Conservation (phyloP, 2,113 vertebrate species). For the Porphyrio hochstetteri region DNA sequence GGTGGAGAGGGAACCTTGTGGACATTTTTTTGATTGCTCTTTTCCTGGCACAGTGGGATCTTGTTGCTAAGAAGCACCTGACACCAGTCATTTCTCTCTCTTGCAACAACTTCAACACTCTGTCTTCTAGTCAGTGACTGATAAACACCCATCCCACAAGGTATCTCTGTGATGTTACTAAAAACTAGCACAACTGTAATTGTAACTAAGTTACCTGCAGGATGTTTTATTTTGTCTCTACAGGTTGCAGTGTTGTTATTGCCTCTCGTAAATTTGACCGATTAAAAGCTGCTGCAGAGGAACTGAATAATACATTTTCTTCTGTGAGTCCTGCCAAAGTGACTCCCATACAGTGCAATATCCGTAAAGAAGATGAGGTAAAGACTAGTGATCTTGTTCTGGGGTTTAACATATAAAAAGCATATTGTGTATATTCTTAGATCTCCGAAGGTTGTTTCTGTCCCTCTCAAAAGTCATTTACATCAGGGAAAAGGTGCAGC, state of each 20-base stretch:
- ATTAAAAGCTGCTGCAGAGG: conserved; percentile 79
- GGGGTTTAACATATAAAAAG: neutral
- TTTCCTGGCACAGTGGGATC: neutral
- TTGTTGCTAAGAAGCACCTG: conserved; percentile 20
- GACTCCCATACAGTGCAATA: conserved; percentile 86
- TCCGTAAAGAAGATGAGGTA: conserved; percentile 90
- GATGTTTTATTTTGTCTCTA: conserved; percentile 9
- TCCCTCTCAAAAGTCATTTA: neutral
- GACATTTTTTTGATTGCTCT: neutral
- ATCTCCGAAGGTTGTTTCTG: neutral
- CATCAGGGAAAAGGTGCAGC: neutral
- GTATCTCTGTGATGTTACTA: neutral
- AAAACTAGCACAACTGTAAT: neutral
- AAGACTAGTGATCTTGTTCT: neutral
- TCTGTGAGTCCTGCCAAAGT: conserved; percentile 67
- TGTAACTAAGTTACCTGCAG: neutral
- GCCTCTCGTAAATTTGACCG: conserved; percentile 86
- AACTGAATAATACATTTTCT: conserved; percentile 76
- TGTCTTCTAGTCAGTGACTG: neutral
- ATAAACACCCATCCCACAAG: neutral
- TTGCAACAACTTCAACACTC: neutral
- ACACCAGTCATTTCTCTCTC: neutral
- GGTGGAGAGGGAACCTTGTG: neutral
- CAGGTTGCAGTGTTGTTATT: conserved; percentile 92
- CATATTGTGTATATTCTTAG: neutral